phyloP scores from a whole-genome alignment of 1,140 invertebrate genomes.

The Polypedilum vanderplanki region DNA sequence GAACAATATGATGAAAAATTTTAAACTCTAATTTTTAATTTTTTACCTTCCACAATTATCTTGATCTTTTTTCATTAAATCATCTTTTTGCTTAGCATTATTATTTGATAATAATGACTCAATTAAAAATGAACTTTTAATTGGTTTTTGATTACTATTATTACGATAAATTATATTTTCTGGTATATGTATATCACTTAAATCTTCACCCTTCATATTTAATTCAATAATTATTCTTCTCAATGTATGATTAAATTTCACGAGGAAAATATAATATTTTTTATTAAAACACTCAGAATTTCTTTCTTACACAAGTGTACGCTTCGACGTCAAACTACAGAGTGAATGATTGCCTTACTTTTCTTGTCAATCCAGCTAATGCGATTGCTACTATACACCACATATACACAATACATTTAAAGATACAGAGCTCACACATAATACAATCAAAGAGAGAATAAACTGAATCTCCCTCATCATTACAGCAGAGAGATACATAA shows the following conservation, averaged over 20 bases:
- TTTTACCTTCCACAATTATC: neutral
- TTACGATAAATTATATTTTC: constrained; percentile 8
- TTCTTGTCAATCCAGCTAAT: too few species aligned
- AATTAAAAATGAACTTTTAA: constrained; percentile 4
- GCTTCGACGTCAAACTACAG: neutral
- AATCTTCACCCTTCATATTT: neutral
- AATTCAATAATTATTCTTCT: too few species aligned
- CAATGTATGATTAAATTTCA: neutral
- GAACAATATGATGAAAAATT: too few species aligned
- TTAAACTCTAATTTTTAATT: too few species aligned
- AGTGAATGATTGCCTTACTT: too few species aligned
- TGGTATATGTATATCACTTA: constrained; percentile 6
- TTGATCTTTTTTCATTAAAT: neutral
- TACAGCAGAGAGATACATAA: neutral
- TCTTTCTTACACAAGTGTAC: neutral
- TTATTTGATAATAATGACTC: constrained; percentile 1
- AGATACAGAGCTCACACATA: too few species aligned
- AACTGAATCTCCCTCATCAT: neutral
- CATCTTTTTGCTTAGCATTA: neutral
- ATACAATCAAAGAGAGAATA: constrained; percentile 4
- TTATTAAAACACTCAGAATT: neutral
- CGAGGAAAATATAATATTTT: neutral
- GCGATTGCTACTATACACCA: too few species aligned
- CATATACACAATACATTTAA: too few species aligned
- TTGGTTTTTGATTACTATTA: neutral